Evolutionary conservation across 2,888 invertebrate genomes (phyloP), one percentile per base, ranked within the genome.

Genomic region (Melinaea marsaeus): DNA sequence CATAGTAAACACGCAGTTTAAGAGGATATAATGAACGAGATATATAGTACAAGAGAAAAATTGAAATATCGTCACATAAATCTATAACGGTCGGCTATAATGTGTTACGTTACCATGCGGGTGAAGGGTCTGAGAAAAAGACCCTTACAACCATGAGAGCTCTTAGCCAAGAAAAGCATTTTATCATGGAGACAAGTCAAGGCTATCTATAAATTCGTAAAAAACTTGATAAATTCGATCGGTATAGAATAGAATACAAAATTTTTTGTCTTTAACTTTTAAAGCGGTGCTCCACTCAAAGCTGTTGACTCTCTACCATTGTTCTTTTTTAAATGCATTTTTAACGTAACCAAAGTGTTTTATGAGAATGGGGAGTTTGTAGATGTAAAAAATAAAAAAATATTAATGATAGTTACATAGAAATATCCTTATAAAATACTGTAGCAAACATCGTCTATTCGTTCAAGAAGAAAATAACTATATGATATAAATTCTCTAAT

Each of bases 61-160:
- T n/a, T 48, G 6, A 48, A 51, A 51, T 51, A 32, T 9, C 51
- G 51, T 51, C 51, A 51, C 5, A 51, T 51, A 9, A 5, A 9
- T 37, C 37, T 37, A 37, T 37, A 37, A 9, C 42, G 1, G 9
- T 42, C 9, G 9, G 9, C 51, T 51, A 81, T 83, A 74, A 78
- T 62, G 47, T 74, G 68, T 71, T 42, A 61, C 71, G 72, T 71
- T 64, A 71, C 71, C 64, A 72, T 71, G 65, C 72, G 77, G 67
- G 77, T 64, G 57, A 66, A 64, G 61, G 67, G 67, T 35, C 56
- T 70, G 69, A 51, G 51, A 6, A 51, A 76, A 76, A 69, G 73
- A 68, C 77, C 77, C 75, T 74, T 75, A 67, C 65, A 68, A 69
- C 73, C 73, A 73, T 62, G 48, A 71, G 67, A 58, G 65, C 70